phyloP scores from a whole-genome alignment of 2,797 vertebrate species.

The Spatula versicolor region DNA sequence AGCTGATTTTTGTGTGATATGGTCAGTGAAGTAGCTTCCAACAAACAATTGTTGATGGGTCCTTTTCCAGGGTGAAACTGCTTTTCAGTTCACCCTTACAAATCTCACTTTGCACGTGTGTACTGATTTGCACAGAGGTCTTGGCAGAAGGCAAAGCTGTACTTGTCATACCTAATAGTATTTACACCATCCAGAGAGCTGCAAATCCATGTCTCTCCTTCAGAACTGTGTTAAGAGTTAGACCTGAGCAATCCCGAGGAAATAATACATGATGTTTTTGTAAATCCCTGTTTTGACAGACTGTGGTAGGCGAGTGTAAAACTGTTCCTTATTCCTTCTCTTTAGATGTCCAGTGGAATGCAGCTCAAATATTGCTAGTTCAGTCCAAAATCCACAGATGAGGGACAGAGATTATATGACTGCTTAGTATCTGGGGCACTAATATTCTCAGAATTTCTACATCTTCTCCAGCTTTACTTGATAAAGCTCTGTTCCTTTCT shows the following conservation, averaged over 20 bases:
- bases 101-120: not conserved
- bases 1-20: conserved; percentile 29
- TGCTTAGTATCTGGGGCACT: not conserved
- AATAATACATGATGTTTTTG: not conserved
- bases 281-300: conserved; percentile 3
- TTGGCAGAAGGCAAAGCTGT: conserved; percentile 33
- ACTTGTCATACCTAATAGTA: not conserved
- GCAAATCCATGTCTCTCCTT: conserved; percentile 14
- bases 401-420: not conserved
- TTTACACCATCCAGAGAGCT: conserved; percentile 4
- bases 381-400: not conserved
- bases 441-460: not conserved
- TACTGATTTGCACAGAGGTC: conserved; percentile 21
- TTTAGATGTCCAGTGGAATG: not conserved
- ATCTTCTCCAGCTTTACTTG: conserved; percentile 18
- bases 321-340: not conserved
- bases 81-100: conserved; percentile 36
- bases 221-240: not conserved
- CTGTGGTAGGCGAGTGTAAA: not conserved
- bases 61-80: conserved; percentile 29
- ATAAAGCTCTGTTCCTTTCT: conserved; percentile 9
- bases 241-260: not conserved
- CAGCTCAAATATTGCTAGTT: not conserved
- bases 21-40: conserved; percentile 30
- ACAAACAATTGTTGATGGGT: not conserved